Percentiles rank a stretch among this genome's conserved stretches.
Evolutionary conservation across 2,888 invertebrate species (phyloP).

Genomic region (Smittia aterrima): DNA sequence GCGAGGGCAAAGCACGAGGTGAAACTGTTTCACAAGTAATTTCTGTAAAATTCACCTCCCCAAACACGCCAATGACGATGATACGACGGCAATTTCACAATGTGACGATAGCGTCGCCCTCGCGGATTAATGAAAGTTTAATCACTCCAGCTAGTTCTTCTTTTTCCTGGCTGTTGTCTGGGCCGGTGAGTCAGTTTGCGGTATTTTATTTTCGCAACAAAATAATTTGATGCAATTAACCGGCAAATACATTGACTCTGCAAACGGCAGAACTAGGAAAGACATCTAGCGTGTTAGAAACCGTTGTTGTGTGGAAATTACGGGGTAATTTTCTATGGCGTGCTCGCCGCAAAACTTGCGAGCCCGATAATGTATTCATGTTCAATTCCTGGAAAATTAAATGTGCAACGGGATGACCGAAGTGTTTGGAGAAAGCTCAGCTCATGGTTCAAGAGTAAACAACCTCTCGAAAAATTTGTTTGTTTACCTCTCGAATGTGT

Average conservation of each 20-base stretch:
- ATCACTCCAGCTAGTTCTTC: not conserved
- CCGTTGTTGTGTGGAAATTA: not conserved
- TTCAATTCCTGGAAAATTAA: not conserved
- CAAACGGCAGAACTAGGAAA: not conserved
- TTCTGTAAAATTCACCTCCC: no score
- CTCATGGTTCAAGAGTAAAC: not conserved
- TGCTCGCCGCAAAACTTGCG: not conserved
- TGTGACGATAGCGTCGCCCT: not conserved
- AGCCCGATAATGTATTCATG: not conserved
- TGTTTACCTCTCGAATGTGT: not conserved
- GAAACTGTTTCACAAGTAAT: not conserved
- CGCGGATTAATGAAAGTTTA: conserved; percentile 8
- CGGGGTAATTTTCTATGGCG: not conserved
- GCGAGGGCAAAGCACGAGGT: not conserved
- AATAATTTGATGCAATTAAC: conserved; percentile 2
- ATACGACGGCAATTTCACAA: conserved; percentile 11
- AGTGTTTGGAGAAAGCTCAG: not conserved
- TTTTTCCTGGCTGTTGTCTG: not conserved
- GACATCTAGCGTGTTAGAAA: not conserved
- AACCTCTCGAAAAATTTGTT: not conserved
- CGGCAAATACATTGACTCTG: not conserved
- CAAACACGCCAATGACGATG: not conserved
- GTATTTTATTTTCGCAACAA: not conserved
- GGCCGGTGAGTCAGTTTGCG: not conserved
- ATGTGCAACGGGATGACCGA: not conserved